phyloP scores from a whole-genome alignment of 2,113 vertebrate species.

The Numenius arquata region DNA sequence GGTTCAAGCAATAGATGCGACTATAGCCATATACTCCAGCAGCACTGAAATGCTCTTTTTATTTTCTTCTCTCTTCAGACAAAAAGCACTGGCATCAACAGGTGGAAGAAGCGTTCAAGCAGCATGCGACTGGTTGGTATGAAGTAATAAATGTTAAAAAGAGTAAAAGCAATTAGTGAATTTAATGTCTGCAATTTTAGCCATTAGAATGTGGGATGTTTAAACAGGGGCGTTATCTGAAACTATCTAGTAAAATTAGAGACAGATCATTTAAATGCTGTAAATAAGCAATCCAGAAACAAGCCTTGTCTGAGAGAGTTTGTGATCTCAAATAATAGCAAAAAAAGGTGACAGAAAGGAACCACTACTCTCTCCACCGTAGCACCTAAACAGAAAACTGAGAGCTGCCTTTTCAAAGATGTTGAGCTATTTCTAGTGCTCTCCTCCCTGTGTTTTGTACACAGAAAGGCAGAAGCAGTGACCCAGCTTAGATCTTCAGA shows the following conservation, averaged over 20 bases:
- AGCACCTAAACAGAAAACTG: not conserved
- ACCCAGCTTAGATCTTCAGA: not conserved
- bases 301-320: not conserved
- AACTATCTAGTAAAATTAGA: not conserved
- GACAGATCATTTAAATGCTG: not conserved
- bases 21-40: not conserved
- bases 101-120: constrained; percentile 96
- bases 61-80: constrained; percentile 71
- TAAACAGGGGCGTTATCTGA: not conserved
- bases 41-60: constrained; percentile 39
- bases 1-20: not conserved
- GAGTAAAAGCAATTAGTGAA: not conserved
- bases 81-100: constrained; percentile 94
- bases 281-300: not conserved
- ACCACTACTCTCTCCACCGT: not conserved
- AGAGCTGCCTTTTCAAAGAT: not conserved
- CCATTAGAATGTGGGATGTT: not conserved
- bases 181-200: not conserved
- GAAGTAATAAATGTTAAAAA: constrained; percentile 39
- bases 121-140: constrained; percentile 97
- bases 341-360: not conserved
- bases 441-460: not conserved
- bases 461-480: not conserved
- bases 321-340: not conserved
- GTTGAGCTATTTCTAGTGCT: not conserved